Percentiles rank a stretch among this genome's conserved stretches.
These are phyloP conservation scores for Ianthella basta DNA, from an alignment of 37 sponge, comb jelly and placozoan genomes.

Conservation along the genomic window DNA sequence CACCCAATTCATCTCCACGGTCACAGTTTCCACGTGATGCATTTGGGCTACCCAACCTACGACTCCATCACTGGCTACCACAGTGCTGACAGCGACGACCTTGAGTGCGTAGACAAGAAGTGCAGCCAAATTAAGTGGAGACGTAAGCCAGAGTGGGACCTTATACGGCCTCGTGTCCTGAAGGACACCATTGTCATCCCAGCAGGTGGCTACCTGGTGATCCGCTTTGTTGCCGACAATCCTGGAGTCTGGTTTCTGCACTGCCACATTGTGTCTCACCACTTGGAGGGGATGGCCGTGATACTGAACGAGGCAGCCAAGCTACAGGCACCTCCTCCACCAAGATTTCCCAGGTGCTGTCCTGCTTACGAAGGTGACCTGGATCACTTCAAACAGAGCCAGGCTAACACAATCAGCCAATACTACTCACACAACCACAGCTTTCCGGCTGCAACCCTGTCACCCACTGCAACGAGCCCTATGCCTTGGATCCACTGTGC, in stretches of 20 bases:
- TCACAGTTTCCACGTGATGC: slow-evolving; percentile 70
- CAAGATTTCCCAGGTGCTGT: background rate
- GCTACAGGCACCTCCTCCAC: slow-evolving; percentile 8
- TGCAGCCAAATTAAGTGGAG: background rate
- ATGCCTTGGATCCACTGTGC: slow-evolving; percentile 12
- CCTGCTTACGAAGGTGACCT: background rate
- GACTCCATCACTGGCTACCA: slow-evolving; percentile 28
- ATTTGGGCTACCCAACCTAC: slow-evolving; percentile 60
- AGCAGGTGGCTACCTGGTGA: slow-evolving; percentile 84
- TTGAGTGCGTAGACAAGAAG: slow-evolving; percentile 6
- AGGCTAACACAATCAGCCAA: background rate
- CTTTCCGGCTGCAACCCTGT: background rate
- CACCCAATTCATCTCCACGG: slow-evolving; percentile 87
- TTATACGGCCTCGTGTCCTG: background rate
- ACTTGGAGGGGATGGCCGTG: slow-evolving; percentile 79
- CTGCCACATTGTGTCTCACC: slow-evolving; percentile 89
- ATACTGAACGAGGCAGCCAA: slow-evolving; percentile 56
- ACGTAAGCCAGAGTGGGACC: background rate
- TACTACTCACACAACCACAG: background rate
- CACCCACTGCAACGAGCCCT: background rate
- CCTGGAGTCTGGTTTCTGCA: slow-evolving; percentile 95
- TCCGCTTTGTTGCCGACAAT: slow-evolving; percentile 78
- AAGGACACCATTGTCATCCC: slow-evolving; percentile 91
- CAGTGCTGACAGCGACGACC: background rate
- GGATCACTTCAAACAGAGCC: background rate